Conservation (phyloP, 2,113 vertebrate genomes). For the Coreoperca whiteheadi region DNA sequence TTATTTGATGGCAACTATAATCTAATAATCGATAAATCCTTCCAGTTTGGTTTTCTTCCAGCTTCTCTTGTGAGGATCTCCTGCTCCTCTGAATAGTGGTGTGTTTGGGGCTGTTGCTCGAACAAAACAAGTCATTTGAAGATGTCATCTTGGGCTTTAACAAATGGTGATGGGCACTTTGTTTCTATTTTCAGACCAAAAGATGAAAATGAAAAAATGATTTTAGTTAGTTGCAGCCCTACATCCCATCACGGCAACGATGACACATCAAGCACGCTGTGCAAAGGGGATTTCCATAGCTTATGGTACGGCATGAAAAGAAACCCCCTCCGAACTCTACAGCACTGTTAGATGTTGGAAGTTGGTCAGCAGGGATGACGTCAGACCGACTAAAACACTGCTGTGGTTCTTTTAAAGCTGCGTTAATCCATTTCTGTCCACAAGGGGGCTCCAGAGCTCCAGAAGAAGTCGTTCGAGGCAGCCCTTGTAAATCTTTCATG, state of each 20-base stretch:
- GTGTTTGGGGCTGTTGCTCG: not conserved
- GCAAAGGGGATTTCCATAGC: not conserved
- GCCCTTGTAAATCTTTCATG: not conserved
- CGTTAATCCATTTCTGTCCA: not conserved
- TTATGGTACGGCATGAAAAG: not conserved
- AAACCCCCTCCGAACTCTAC: not conserved
- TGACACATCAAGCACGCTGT: not conserved
- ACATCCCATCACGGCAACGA: not conserved
- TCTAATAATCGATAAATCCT: too few relatives aligned
- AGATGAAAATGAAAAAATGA: too few relatives aligned
- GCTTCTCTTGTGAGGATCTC: too few relatives aligned
- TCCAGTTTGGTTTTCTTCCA: too few relatives aligned
- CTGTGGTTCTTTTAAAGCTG: not conserved
- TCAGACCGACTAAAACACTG: not conserved
- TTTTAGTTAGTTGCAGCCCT: too few relatives aligned
- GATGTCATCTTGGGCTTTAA: not conserved
- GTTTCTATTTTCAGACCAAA: not conserved
- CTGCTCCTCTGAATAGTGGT: not conserved
- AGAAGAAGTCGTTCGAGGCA: not conserved
- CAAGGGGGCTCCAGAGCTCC: not conserved
- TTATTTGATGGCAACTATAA: too few relatives aligned
- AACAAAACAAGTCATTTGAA: not conserved
- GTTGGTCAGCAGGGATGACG: not conserved
- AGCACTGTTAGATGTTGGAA: not conserved
- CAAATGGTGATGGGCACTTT: too few relatives aligned